These are phyloP conservation scores for Polylopha cassiicola DNA, from an alignment of 2,888 invertebrate genomes.

Conservation along the genomic window DNA sequence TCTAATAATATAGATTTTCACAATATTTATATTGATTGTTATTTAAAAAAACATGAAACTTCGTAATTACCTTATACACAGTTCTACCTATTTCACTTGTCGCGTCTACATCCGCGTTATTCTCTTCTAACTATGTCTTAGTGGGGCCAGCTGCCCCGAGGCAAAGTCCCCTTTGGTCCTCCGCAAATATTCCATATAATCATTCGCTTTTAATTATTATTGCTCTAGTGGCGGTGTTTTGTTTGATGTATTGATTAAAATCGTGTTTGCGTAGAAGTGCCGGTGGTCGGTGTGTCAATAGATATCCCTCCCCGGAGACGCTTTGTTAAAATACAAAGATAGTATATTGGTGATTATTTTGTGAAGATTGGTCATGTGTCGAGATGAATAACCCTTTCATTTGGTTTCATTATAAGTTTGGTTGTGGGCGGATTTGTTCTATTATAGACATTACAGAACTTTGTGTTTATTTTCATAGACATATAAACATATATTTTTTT, in stretches of 20 bases:
- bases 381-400: too few relatives aligned
- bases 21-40: too few relatives aligned
- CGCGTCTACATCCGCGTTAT: slow-evolving; percentile 2
- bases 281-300: slow-evolving; percentile 58
- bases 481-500: too few relatives aligned
- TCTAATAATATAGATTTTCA: too few relatives aligned
- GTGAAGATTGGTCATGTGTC: slow-evolving; percentile 16
- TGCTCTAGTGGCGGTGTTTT: slow-evolving; percentile 67
- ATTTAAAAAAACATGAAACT: too few relatives aligned
- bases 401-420: slow-evolving; percentile 5
- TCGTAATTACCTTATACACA: too few relatives aligned
- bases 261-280: slow-evolving; percentile 69
- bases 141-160: slow-evolving; percentile 16
- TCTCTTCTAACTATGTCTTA: slow-evolving; percentile 35
- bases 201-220: slow-evolving; percentile 77
- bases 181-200: slow-evolving; percentile 73
- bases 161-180: slow-evolving; percentile 57
- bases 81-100: background rate
- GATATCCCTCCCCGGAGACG: slow-evolving; percentile 43
- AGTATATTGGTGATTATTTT: slow-evolving; percentile 24
- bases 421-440: background rate
- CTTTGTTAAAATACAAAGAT: slow-evolving; percentile 29
- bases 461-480: too few relatives aligned
- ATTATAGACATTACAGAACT: too few relatives aligned
- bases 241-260: slow-evolving; percentile 77